Evolutionary conservation across 2,113 vertebrate species (phyloP).

Genomic region (Rhabdomys dilectus): DNA sequence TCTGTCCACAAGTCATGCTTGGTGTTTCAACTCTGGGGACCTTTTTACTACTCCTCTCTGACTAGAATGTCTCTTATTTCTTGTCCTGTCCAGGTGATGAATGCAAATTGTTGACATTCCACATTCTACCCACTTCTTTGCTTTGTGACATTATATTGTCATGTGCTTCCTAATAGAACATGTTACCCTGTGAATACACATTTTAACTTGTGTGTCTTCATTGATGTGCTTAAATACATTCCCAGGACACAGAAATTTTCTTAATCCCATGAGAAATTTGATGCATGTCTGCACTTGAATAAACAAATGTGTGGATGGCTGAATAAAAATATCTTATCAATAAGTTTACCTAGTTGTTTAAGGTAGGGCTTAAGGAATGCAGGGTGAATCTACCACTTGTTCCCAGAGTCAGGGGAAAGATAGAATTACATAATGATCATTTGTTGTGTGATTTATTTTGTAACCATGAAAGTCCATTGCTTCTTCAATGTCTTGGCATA

Average conservation of each 20-base stretch:
- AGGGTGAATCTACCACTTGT: neutral
- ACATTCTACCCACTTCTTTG: neutral
- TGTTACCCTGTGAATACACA: neutral
- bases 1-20: neutral
- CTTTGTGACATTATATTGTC: neutral
- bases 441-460: neutral
- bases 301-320: neutral
- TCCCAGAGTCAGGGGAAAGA: neutral
- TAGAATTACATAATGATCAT: neutral
- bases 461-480: neutral
- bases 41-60: neutral
- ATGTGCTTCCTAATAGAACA: neutral
- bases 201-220: neutral
- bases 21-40: neutral
- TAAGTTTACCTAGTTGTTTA: neutral
- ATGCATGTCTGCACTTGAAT: neutral
- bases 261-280: neutral
- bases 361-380: constrained; percentile 1
- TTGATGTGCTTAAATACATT: neutral
- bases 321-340: constrained; percentile 24
- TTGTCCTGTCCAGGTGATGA: neutral
- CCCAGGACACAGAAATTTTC: neutral
- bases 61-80: neutral
- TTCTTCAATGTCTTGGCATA: constrained; percentile 12
- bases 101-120: neutral